Evolutionary conservation across 2,113 vertebrate genomes (phyloP).

Genomic region (Pteruthius melanotis): DNA sequence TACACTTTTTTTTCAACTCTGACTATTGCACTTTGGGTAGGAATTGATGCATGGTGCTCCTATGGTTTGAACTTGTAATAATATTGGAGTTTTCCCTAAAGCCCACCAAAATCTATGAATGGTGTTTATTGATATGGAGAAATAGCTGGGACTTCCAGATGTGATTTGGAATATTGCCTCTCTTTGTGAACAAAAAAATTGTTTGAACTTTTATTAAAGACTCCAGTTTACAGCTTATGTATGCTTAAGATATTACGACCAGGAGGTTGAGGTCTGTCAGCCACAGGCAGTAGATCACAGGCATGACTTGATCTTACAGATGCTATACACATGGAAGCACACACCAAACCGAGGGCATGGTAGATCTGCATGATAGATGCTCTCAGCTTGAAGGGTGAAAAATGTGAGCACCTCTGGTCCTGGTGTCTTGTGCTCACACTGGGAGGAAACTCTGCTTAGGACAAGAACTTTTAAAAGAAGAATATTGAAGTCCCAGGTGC

Average conservation of each 20-base stretch:
- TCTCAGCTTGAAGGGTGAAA: neutral
- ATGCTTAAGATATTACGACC: neutral
- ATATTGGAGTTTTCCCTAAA: neutral
- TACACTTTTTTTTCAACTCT: neutral
- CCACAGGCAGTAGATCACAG: neutral
- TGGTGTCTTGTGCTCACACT: neutral
- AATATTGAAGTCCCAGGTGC: neutral
- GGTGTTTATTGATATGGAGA: neutral
- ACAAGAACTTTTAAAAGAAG: neutral
- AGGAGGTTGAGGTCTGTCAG: neutral
- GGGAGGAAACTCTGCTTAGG: neutral
- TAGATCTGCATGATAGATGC: too few species aligned
- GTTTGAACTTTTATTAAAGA: neutral
- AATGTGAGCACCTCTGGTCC: neutral
- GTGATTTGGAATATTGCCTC: neutral
- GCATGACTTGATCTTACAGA: neutral
- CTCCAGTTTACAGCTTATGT: neutral
- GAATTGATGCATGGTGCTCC: neutral
- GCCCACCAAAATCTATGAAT: neutral
- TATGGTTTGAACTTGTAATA: neutral
- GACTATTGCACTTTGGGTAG: neutral
- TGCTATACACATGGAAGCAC: neutral
- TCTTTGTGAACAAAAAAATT: neutral
- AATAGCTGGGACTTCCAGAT: neutral
- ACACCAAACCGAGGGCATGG: accelerated